phyloP scores from a whole-genome alignment of 2,888 invertebrate species.

The Oscheius sp. region DNA sequence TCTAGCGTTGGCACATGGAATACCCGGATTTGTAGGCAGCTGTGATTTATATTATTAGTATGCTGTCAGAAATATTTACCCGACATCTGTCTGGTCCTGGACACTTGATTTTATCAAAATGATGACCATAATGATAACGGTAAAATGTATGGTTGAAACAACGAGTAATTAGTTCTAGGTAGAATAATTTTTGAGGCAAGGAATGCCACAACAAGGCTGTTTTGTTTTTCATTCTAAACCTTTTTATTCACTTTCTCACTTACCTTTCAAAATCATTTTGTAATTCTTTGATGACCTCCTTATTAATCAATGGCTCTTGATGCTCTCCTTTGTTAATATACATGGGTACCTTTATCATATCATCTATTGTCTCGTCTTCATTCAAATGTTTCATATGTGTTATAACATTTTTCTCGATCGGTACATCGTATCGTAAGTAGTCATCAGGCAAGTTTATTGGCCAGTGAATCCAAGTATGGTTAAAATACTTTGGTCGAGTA shows the following conservation, averaged over 20 bases:
- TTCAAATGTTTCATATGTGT: constrained; percentile 20
- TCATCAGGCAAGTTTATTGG: constrained; percentile 19
- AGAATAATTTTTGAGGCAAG: background rate
- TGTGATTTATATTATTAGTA: background rate
- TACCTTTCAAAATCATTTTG: constrained; percentile 20
- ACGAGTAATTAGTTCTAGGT: constrained; percentile 1
- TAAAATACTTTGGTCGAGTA: constrained; percentile 38
- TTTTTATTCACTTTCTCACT: background rate
- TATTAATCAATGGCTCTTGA: background rate
- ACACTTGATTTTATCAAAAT: constrained; percentile 10
- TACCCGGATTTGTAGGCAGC: constrained; percentile 2
- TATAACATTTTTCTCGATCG: constrained; percentile 10
- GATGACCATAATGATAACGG: constrained; percentile 1
- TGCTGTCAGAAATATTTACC: background rate
- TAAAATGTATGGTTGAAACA: constrained; percentile 24
- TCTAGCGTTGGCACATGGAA: constrained; percentile 5
- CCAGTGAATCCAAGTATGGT: constrained; percentile 55
- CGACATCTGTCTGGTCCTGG: constrained; percentile 22
- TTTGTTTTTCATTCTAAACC: constrained; percentile 2
- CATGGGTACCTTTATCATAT: background rate
- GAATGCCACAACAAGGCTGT: background rate
- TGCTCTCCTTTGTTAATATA: background rate
- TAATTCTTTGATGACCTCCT: background rate
- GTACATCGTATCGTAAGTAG: constrained; percentile 14
- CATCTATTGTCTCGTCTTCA: constrained; percentile 4